Conservation (phyloP, 2,797 vertebrate species). For the Micromesistius poutassou region DNA sequence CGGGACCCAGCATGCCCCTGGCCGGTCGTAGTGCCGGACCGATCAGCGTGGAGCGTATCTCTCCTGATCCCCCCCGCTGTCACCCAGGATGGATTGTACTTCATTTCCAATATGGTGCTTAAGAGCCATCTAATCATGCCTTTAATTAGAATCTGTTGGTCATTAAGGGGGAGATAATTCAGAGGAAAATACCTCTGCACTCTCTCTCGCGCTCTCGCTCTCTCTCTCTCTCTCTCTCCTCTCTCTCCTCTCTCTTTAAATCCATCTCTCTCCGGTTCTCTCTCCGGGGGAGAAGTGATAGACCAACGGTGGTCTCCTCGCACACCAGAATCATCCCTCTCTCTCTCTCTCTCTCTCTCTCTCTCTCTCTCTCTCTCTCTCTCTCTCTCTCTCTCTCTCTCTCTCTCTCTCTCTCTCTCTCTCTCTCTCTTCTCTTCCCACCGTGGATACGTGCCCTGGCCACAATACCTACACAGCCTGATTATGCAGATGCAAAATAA, state of each 20-base stretch:
- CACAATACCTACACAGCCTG: background rate
- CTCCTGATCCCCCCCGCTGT: conserved; percentile 56
- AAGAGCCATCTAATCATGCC: conserved; percentile 77
- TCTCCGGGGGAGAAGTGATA: conserved; percentile 12
- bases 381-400: background rate
- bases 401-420: too few relatives aligned
- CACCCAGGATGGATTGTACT: conserved; percentile 76
- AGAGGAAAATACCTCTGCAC: conserved; percentile 68
- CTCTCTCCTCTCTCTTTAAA: too few relatives aligned
- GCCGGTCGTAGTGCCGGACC: conserved; percentile 45
- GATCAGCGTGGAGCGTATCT: conserved; percentile 69
- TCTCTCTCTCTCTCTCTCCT: too few relatives aligned
- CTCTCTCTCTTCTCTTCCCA: background rate
- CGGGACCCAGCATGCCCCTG: conserved; percentile 31
- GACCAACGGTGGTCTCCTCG: conserved; percentile 38
- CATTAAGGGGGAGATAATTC: conserved; percentile 77
- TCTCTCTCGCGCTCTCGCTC: conserved; percentile 10
- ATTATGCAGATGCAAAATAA: background rate
- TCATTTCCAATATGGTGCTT: conserved; percentile 81
- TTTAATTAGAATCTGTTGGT: conserved; percentile 80
- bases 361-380: background rate
- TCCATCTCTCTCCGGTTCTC: too few relatives aligned
- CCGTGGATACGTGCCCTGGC: background rate
- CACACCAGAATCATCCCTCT: conserved; percentile 33
- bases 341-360: background rate